These are phyloP conservation scores for Corythaeola cristata DNA, from an alignment of 2,113 vertebrate genomes.

Conservation along the genomic window DNA sequence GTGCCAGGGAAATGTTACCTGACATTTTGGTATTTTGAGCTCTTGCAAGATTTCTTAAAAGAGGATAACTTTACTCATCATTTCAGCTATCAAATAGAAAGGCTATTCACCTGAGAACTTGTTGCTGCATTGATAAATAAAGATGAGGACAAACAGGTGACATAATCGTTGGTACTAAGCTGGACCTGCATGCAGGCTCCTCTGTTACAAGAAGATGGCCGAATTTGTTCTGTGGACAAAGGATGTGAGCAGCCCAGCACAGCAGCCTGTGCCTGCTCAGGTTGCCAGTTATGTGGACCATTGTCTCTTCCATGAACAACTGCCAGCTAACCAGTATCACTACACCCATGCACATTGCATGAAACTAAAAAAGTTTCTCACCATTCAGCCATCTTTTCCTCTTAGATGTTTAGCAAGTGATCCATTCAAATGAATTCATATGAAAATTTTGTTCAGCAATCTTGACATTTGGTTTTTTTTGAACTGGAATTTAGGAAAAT, in stretches of 20 bases:
- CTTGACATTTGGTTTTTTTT: background rate
- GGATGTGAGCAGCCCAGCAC: background rate
- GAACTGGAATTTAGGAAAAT: background rate
- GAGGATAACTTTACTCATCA: background rate
- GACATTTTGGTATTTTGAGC: background rate
- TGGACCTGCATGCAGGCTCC: background rate
- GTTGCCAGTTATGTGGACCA: background rate
- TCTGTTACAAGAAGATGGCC: background rate
- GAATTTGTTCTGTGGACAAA: background rate
- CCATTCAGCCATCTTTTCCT: background rate
- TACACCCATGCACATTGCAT: background rate
- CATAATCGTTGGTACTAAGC: accelerated
- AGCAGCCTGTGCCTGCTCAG: background rate
- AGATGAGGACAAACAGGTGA: background rate
- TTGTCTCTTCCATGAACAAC: background rate
- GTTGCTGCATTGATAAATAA: background rate
- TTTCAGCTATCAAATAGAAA: background rate
- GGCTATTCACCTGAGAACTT: background rate
- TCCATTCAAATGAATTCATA: background rate
- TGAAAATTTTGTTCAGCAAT: background rate
- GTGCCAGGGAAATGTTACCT: background rate
- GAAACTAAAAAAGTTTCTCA: background rate
- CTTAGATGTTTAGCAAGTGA: background rate
- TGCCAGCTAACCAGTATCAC: background rate
- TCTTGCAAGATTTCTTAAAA: background rate